A percentile compares a stretch with the other conserved stretches of the same genome.
Evolutionary conservation across 2,888 invertebrate species (phyloP).

Genomic region (Lysandra bellargus): DNA sequence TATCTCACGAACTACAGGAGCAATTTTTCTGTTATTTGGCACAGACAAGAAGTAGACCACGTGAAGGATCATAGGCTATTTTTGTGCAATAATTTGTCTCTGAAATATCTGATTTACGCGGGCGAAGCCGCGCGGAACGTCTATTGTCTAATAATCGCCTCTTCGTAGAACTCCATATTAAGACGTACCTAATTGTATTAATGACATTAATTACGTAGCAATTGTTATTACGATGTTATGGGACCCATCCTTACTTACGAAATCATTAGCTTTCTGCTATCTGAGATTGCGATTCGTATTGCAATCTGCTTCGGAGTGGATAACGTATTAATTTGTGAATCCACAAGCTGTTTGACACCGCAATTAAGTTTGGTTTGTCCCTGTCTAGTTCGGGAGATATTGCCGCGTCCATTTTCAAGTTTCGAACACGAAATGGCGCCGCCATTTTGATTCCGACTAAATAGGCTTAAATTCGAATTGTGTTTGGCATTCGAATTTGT

Average conservation of each 20-base stretch:
- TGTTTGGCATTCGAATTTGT: background rate
- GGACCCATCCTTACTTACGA: background rate
- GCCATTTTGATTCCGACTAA: conserved; percentile 18
- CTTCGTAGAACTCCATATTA: no score
- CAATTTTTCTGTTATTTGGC: no score
- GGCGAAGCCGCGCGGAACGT: no score
- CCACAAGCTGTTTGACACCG: conserved; percentile 37
- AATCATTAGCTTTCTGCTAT: conserved; percentile 9
- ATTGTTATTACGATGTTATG: background rate
- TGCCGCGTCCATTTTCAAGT: conserved; percentile 11
- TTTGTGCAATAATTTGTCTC: no score
- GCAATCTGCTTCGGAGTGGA: conserved; percentile 38
- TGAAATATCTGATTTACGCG: no score
- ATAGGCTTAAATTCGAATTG: background rate
- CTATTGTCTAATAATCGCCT: no score
- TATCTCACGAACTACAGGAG: no score
- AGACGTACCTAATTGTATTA: no score
- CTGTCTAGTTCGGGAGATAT: conserved; percentile 1
- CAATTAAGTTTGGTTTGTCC: conserved; percentile 32
- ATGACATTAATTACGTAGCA: no score
- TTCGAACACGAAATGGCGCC: conserved; percentile 17
- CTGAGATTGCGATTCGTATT: conserved; percentile 39
- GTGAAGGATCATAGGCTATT: no score
- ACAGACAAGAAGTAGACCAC: no score
- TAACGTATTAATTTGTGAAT: conserved; percentile 41